phyloP scores from a whole-genome alignment of 2,113 vertebrate genomes.

The Anhinga anhinga region DNA sequence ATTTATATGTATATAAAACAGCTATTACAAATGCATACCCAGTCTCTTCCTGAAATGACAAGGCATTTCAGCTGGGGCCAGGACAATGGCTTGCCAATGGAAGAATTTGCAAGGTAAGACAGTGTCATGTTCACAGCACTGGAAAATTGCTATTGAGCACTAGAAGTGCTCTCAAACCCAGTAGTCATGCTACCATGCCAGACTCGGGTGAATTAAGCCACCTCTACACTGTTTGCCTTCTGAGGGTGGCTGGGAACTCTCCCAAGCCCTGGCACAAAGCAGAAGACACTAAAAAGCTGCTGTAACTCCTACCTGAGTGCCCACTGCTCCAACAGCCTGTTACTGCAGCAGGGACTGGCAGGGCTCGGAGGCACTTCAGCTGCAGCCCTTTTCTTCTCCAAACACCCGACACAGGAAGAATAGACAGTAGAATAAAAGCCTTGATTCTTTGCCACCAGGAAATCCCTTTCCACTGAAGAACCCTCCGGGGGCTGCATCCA shows the following conservation, averaged over 20 bases:
- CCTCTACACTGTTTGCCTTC: not conserved
- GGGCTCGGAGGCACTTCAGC: rapidly evolving
- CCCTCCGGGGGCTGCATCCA: not conserved
- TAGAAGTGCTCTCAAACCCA: not conserved
- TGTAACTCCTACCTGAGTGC: not conserved
- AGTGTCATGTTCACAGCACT: not conserved
- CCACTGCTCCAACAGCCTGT: not conserved
- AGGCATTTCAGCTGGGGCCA: not conserved
- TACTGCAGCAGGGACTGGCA: constrained; percentile 10
- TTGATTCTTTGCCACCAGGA: not conserved
- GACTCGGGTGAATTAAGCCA: not conserved
- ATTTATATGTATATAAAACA: too few relatives aligned
- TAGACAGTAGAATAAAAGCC: not conserved
- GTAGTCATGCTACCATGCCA: not conserved
- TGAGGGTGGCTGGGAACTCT: not conserved
- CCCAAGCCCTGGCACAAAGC: not conserved
- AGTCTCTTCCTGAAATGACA: not conserved
- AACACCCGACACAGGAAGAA: not conserved
- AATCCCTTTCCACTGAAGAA: not conserved
- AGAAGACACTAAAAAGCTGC: not conserved
- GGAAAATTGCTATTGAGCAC: not conserved
- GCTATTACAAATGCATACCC: not conserved
- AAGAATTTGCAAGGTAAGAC: not conserved
- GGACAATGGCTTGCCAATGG: not conserved
- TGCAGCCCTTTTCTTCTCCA: not conserved